These are phyloP conservation scores for Chrysomallon squamiferum DNA, from an alignment of 1,140 invertebrate genomes.

Conservation along the genomic window DNA sequence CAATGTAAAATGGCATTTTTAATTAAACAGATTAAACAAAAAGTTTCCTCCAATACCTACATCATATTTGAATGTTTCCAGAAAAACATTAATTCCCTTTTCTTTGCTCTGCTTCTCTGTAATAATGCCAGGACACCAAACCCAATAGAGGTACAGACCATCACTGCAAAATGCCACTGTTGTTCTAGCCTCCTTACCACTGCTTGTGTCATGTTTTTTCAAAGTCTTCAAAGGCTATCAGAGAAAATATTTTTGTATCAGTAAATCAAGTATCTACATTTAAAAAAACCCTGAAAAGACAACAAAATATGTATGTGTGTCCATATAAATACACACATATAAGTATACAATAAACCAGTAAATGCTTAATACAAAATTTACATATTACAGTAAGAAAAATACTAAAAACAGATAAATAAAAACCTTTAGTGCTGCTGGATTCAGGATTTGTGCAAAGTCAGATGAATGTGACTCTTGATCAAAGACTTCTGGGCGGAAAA, in stretches of 20 bases:
- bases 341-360: too few relatives aligned
- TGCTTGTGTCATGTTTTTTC: constrained; percentile 30
- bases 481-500: constrained; percentile 46
- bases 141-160: constrained; percentile 58
- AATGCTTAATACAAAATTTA: too few relatives aligned
- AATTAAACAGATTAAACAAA: too few relatives aligned
- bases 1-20: too few relatives aligned
- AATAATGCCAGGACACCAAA: constrained; percentile 51
- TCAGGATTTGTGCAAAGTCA: constrained; percentile 44
- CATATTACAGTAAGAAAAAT: constrained; percentile 1
- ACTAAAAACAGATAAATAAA: background rate
- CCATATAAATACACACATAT: too few relatives aligned
- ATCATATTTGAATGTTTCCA: constrained; percentile 46
- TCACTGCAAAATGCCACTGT: constrained; percentile 59
- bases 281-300: constrained; percentile 11
- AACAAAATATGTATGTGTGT: background rate
- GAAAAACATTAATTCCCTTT: constrained; percentile 51
- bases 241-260: too few relatives aligned
- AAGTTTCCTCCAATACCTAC: constrained; percentile 23
- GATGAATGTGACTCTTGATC: constrained; percentile 42
- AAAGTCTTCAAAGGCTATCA: constrained; percentile 42
- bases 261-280: too few relatives aligned
- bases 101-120: constrained; percentile 42
- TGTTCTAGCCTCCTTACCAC: constrained; percentile 35
- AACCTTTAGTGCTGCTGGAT: constrained; percentile 47